Evolutionary conservation across 2,113 vertebrate species (phyloP), one percentile per base, ranked within the genome.

Genomic region (Oreochromis tanganicae): DNA sequence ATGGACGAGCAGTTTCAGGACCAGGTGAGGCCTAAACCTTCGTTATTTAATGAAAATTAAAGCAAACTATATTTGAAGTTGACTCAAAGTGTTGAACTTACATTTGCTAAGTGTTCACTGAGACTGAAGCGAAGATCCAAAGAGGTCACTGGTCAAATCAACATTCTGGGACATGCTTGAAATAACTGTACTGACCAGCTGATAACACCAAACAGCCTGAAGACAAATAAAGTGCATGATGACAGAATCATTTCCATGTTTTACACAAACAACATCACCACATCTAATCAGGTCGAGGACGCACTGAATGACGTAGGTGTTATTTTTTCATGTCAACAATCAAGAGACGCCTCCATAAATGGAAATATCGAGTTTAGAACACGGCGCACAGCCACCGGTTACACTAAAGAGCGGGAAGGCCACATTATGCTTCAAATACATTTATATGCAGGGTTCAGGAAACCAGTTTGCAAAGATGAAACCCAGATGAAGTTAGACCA

Each of bases 391-490:
- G 12, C 66, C 66, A 43, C 36, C 5, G n/a, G 4, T 43, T 43
- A 43, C 12, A 1, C n/a, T 43, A 0, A 71, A 43, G 4, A 24
- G 7, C 66, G 24, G 1, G n/a, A 71, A 43, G 12, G 36, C 36
- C n/a, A 14, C 12, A 68, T 38, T 0, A 43, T 14, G 12, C n/a
- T 24, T 71, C 1, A 0, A 24, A 24, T 2, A 43, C 3, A 24
- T 71, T 12, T 66, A 66, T 7, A 11, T n/a, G 61, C 34, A 3
- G 17, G 61, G 61, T 66, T 66, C 61, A 66, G 10, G 2, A 66
- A 66, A n/a, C 6, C 34, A 3, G 19, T 38, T 66, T 43, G 66
- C n/a, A 9, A 41, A 24, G 36, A 71, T 71, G 21, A 41, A 71
- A 71, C 1, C 0, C n/a, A 41, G 4, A 41, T 29, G 56, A 29